Percentiles rank a stretch among this genome's conserved stretches.
Conservation (phyloP, 2,888 invertebrate genomes). For the Noctua janthina region DNA sequence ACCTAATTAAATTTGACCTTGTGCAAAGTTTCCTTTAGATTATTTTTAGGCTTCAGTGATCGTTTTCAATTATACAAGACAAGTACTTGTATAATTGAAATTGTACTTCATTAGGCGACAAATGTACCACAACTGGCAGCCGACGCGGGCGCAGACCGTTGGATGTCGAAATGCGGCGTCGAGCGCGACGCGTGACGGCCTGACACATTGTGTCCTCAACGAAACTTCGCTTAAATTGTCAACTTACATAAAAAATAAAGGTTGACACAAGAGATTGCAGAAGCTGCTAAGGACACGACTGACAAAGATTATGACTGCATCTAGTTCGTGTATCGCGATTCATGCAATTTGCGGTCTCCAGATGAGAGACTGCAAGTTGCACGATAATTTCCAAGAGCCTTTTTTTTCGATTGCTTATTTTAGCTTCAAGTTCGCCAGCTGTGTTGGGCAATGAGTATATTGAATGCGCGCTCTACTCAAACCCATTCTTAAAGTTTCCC, state of each 20-base stretch:
- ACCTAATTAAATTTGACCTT: background rate
- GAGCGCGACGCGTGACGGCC: constrained; percentile 20
- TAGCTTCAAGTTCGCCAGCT: constrained; percentile 26
- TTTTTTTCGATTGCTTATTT: constrained; percentile 18
- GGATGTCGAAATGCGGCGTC: constrained; percentile 39
- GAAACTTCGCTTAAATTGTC: constrained; percentile 22
- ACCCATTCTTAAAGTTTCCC: constrained; percentile 43
- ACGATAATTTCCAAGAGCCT: constrained; percentile 14
- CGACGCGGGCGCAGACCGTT: constrained; percentile 38
- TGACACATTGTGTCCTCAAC: constrained; percentile 15
- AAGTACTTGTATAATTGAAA: constrained; percentile 36
- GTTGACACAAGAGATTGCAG: constrained; percentile 9
- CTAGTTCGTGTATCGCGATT: constrained; percentile 2
- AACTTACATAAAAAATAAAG: constrained; percentile 17
- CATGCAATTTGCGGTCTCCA: background rate
- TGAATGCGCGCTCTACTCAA: constrained; percentile 18
- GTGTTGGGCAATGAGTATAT: constrained; percentile 37
- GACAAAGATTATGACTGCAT: constrained; percentile 17
- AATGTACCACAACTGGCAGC: constrained; percentile 35
- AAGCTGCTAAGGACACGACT: constrained; percentile 1
- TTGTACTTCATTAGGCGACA: constrained; percentile 31
- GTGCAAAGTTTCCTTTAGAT: background rate
- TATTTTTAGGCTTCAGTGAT: constrained; percentile 30
- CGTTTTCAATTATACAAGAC: constrained; percentile 17
- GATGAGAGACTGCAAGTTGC: background rate